Evolutionary conservation across 2,888 invertebrate genomes (phyloP).

Genomic region (Cantharis lateralis): DNA sequence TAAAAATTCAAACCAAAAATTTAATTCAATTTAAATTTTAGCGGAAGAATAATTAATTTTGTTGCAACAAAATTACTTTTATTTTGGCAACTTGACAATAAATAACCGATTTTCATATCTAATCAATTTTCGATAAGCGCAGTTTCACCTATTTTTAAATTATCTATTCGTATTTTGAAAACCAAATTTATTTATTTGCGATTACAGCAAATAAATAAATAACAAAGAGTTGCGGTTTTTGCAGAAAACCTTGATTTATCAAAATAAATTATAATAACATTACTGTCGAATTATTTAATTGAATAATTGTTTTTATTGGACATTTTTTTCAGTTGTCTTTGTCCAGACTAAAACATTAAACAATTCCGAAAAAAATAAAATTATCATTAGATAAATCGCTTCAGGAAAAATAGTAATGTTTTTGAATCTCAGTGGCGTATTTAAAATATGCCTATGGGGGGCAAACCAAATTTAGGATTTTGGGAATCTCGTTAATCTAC

Average conservation of each 20-base stretch:
- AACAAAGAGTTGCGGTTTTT: neutral
- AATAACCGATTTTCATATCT: neutral
- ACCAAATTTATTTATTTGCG: neutral
- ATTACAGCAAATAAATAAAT: neutral
- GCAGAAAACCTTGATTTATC: neutral
- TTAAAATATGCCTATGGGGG: too few relatives aligned
- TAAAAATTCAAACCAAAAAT: neutral
- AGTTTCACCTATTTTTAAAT: neutral
- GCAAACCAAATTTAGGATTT: too few relatives aligned
- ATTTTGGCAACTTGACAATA: neutral
- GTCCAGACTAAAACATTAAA: neutral
- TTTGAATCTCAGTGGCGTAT: too few relatives aligned
- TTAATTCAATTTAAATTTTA: neutral
- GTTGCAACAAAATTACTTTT: neutral
- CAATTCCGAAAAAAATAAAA: neutral
- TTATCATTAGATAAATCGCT: too few relatives aligned
- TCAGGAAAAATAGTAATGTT: too few relatives aligned
- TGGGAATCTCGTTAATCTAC: too few relatives aligned
- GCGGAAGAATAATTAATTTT: neutral
- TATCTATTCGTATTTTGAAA: neutral
- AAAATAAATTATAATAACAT: neutral
- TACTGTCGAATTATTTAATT: neutral
- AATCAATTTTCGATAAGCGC: neutral
- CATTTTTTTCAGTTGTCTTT: too few relatives aligned
- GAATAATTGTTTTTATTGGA: too few relatives aligned